Conservation (phyloP, 1,140 invertebrate species). For the Mesaphorura yosii region DNA sequence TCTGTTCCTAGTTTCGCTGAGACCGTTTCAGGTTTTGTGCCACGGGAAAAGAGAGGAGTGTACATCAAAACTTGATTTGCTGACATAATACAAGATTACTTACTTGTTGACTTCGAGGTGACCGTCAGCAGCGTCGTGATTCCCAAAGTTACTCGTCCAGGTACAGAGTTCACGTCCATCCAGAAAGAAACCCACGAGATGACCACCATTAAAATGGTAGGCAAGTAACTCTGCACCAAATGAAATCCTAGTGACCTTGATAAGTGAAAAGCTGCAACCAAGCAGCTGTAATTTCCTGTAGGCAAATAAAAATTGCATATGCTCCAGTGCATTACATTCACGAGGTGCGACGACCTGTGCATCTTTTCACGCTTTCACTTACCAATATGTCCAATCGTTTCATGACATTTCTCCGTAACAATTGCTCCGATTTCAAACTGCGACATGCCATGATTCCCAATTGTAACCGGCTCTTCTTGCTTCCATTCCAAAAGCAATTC, state of each 20-base stretch:
- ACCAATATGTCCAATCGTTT: slow-evolving; percentile 39
- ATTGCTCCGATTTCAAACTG: slow-evolving; percentile 44
- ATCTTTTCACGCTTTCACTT: slow-evolving; percentile 10
- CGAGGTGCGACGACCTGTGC: not conserved
- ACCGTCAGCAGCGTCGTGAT: slow-evolving; percentile 50
- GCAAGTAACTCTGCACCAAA: slow-evolving; percentile 52
- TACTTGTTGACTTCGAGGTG: slow-evolving; percentile 44
- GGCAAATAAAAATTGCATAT: slow-evolving; percentile 14
- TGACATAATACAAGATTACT: too few species aligned
- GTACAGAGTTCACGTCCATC: slow-evolving; percentile 53
- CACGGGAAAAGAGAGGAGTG: too few species aligned
- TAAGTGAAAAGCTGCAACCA: slow-evolving; percentile 45
- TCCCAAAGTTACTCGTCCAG: slow-evolving; percentile 48
- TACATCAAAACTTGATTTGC: too few species aligned
- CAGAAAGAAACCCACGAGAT: slow-evolving; percentile 57
- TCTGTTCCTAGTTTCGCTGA: too few species aligned
- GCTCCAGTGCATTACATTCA: not conserved
- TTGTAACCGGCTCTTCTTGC: slow-evolving; percentile 38
- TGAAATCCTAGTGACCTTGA: slow-evolving; percentile 48
- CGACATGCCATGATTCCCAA: slow-evolving; percentile 41
- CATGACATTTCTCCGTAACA: slow-evolving; percentile 36
- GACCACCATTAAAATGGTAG: slow-evolving; percentile 52
- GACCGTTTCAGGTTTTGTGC: too few species aligned
- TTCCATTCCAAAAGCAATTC: slow-evolving; percentile 42
- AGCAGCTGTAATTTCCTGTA: slow-evolving; percentile 50